Evolutionary conservation across 2,113 vertebrate species (phyloP).

Genomic region (Myotis brandtii): DNA sequence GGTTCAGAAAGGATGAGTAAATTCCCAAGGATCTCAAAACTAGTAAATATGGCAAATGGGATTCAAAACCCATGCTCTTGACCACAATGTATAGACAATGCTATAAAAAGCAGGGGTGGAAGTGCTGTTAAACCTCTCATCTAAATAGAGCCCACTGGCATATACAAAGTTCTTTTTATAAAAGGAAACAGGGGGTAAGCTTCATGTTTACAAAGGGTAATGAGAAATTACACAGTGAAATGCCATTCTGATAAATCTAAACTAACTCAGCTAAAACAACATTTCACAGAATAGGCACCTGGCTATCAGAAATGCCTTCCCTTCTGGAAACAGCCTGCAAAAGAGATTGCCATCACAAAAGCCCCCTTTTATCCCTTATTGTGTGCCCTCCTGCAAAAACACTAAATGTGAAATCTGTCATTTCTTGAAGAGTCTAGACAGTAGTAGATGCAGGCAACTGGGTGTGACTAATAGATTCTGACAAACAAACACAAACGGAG

Average conservation of each 20-base stretch:
- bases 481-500: constrained; percentile 34
- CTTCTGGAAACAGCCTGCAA: constrained; percentile 20
- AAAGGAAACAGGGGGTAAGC: constrained; percentile 56
- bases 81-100: constrained; percentile 3
- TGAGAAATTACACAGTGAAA: constrained; percentile 69
- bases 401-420: constrained; percentile 39
- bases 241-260: constrained; percentile 62
- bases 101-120: constrained; percentile 48
- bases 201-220: constrained; percentile 58
- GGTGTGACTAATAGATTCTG: constrained; percentile 51
- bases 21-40: constrained; percentile 1
- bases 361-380: neutral
- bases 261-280: constrained; percentile 18
- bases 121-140: constrained; percentile 5
- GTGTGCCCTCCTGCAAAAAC: neutral
- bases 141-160: constrained; percentile 45
- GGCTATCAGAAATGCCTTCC: constrained; percentile 31
- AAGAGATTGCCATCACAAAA: constrained; percentile 31
- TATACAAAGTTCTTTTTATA: constrained; percentile 64
- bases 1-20: neutral
- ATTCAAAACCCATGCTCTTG: neutral
- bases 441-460: constrained; percentile 36
- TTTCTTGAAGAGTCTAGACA: constrained; percentile 65
- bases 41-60: neutral
- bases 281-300: constrained; percentile 13